These are phyloP conservation scores for Rhincodon typus DNA, from an alignment of 2,797 vertebrate species.

Conservation along the genomic window DNA sequence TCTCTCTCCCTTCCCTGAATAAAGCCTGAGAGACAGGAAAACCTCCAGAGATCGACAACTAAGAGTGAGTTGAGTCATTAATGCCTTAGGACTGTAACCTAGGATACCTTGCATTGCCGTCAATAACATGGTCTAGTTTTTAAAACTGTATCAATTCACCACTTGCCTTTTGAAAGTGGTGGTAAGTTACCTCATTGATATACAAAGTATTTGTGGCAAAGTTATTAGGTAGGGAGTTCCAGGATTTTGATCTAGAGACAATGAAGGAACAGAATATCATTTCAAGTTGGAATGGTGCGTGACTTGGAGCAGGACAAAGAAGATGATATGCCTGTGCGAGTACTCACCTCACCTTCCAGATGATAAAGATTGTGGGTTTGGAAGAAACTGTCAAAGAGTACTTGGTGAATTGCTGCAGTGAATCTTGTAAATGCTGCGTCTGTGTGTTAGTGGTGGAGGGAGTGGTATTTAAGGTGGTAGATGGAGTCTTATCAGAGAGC, in stretches of 20 bases:
- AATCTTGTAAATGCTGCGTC: background rate
- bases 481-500: background rate
- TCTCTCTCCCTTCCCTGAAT: background rate
- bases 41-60: background rate
- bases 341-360: background rate
- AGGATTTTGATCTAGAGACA: background rate
- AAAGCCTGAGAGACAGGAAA: slow-evolving; percentile 15
- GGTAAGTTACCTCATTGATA: background rate
- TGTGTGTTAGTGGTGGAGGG: background rate
- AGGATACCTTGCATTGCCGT: background rate
- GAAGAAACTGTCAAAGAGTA: background rate
- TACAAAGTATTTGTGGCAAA: too few species aligned
- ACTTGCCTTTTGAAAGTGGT: background rate
- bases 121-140: background rate
- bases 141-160: too few species aligned
- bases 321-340: background rate
- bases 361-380: background rate
- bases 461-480: background rate
- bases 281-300: background rate
- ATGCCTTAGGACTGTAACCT: background rate
- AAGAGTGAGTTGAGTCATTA: background rate
- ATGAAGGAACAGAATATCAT: background rate
- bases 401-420: background rate
- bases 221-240: background rate
- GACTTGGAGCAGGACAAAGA: background rate